phyloP scores from a whole-genome alignment of 2,797 vertebrate species.

The Pogonophryne albipinna region DNA sequence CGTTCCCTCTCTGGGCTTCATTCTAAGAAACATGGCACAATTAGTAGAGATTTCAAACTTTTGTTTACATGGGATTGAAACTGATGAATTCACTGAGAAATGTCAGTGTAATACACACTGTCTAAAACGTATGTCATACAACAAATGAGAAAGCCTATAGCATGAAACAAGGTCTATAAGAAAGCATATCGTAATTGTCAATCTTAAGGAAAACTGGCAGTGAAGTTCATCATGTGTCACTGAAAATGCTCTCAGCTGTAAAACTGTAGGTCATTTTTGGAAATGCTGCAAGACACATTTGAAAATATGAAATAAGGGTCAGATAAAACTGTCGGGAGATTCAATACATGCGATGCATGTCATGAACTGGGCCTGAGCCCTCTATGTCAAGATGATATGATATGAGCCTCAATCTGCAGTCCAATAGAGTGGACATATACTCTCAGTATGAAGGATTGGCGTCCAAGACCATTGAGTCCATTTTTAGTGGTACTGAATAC shows the following conservation, averaged over 20 bases:
- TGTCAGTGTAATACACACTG: slow-evolving; percentile 8
- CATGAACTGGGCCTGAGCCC: slow-evolving; percentile 15
- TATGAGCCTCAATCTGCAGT: slow-evolving; percentile 13
- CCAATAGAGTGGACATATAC: not conserved
- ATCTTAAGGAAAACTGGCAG: slow-evolving; percentile 39
- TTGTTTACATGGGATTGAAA: slow-evolving; percentile 63
- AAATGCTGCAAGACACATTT: slow-evolving; percentile 13
- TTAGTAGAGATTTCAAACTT: slow-evolving; percentile 35
- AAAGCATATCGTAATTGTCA: slow-evolving; percentile 55
- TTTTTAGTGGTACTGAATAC: not conserved
- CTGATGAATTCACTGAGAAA: slow-evolving; percentile 51
- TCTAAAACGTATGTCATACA: slow-evolving; percentile 21
- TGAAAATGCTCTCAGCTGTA: slow-evolving; percentile 46
- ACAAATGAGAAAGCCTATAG: slow-evolving; percentile 22
- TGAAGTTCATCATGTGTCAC: slow-evolving; percentile 12
- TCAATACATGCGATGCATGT: slow-evolving; percentile 23
- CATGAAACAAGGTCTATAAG: slow-evolving; percentile 24
- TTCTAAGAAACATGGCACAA: slow-evolving; percentile 42
- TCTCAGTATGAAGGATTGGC: not conserved
- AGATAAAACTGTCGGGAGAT: slow-evolving; percentile 33
- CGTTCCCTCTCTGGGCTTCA: slow-evolving; percentile 61
- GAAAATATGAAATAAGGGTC: slow-evolving; percentile 14
- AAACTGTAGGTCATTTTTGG: slow-evolving; percentile 42
- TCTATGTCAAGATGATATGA: slow-evolving; percentile 30
- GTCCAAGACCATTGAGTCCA: not conserved